Base-by-base conservation (phyloP, 2,797 vertebrate species). In the Fistularia tabacaria region DNA sequence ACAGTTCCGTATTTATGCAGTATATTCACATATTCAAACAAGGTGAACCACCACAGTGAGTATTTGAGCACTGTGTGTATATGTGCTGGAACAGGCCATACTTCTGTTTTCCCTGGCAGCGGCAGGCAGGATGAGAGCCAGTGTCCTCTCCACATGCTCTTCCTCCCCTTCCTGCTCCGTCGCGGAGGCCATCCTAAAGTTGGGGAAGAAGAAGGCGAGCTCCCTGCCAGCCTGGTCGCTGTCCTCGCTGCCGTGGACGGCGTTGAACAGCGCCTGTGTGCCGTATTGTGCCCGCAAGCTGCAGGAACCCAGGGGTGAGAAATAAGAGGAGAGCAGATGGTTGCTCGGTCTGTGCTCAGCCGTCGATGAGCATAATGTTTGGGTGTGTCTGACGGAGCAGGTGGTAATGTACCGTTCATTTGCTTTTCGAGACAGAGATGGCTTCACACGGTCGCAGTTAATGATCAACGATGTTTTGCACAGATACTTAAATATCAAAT, bases 211-310 rank as follows among this genome's bases (percentile, higher is more conserved):
- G 79, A 93, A 88, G 51, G 90, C 91, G 50, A 94, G 89, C 67
- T 95, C 94, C 84, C 90, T 88, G 84, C 86, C 66, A 74, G 93
- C 93, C 9, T 81, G 91, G 58, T 92, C 87, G 13, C 66, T 54
- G 81, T 93, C 87, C 69, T 65, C 76, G 66, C 94, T 94, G 59
- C 93, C 93, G 10, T 94, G 94, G 66, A 95, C 80, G 8, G 91
- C 93, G 50, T 94, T 95, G 71, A 91, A 91, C 71, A 92, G 88
- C 52, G 90, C 83, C 76, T 91, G 88, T 47, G 92, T 92, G 77
- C 93, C 92, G 48, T 93, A 94, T 79, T 91, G 93, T 66, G 93
- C 93, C 61, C 93, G 91, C 81, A 96, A 89, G 84, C 93, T 96
- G 83, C 59, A 77, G 79, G 77, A 56, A 73, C 73, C 56, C 64